Percentiles rank a stretch among this genome's conserved stretches.
Evolutionary conservation across 2,797 vertebrate genomes (phyloP).

Genomic region (Eidolon dupreanum): DNA sequence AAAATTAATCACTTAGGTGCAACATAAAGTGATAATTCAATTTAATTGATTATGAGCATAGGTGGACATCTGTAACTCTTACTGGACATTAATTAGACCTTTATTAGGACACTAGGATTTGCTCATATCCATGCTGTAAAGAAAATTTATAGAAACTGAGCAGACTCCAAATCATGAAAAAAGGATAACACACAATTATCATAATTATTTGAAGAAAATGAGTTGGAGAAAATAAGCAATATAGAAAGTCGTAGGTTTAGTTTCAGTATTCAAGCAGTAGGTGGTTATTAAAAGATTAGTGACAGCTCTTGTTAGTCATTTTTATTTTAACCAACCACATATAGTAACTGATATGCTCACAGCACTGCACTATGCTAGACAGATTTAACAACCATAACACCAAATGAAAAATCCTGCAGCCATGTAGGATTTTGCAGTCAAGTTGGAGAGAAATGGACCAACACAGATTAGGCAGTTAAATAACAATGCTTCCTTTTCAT

Average conservation of each 20-base stretch:
- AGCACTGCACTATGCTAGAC: neutral
- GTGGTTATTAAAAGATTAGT: neutral
- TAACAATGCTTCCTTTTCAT: neutral
- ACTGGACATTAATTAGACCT: neutral
- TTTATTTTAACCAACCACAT: constrained; percentile 9
- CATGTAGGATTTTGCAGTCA: neutral
- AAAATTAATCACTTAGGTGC: neutral
- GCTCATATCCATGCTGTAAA: neutral
- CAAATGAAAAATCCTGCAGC: neutral
- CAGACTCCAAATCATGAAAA: neutral
- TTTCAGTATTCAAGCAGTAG: neutral
- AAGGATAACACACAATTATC: neutral
- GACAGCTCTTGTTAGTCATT: neutral
- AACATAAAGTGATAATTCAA: neutral
- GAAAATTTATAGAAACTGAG: neutral
- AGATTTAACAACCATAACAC: neutral
- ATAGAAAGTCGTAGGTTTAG: neutral
- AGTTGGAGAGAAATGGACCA: neutral
- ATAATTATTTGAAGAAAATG: neutral
- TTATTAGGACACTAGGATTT: neutral
- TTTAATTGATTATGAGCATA: neutral
- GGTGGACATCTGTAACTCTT: neutral
- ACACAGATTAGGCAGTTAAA: neutral
- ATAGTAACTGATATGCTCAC: neutral
- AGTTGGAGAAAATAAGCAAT: neutral